A percentile compares a stretch with the other conserved stretches of the same genome.
phyloP scores from a whole-genome alignment of 2,113 vertebrate species.

The Cynocephalus volans region DNA sequence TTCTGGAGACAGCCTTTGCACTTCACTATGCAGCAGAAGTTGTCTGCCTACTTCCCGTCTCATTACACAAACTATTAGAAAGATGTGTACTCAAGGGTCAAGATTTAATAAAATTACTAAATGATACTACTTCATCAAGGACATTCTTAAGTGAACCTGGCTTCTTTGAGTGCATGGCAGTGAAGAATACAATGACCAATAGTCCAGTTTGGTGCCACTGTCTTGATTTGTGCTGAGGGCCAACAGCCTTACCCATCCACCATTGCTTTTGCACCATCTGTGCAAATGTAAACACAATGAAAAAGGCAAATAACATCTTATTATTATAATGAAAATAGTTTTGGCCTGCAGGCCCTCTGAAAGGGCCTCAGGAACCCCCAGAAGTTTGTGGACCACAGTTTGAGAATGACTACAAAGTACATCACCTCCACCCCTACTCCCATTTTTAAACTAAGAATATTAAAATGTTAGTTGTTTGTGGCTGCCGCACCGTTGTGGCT shows the following conservation, averaged over 20 bases:
- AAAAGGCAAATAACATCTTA: neutral
- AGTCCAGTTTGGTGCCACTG: rapidly evolving
- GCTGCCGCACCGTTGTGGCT: no score
- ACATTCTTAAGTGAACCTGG: neutral
- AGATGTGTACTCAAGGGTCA: neutral
- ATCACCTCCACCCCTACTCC: neutral
- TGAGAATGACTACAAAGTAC: neutral
- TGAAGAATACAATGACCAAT: no score
- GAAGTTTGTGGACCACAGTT: neutral
- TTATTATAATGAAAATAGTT: neutral
- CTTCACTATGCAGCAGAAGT: no score
- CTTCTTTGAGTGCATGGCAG: no score
- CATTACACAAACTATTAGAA: neutral
- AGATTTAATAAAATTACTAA: neutral
- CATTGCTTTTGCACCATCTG: neutral
- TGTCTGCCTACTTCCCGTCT: neutral
- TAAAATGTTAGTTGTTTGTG: neutral
- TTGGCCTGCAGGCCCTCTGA: neutral
- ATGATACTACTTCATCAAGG: neutral
- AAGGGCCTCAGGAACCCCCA: neutral
- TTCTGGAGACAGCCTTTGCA: neutral
- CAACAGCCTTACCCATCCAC: neutral
- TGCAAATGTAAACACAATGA: neutral
- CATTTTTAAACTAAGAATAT: neutral
- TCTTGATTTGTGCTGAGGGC: neutral